Evolutionary conservation across 64 coral and sea anemone species (phyloP), one percentile per base, ranked within the genome.

Genomic region (Anthopleura sola): DNA sequence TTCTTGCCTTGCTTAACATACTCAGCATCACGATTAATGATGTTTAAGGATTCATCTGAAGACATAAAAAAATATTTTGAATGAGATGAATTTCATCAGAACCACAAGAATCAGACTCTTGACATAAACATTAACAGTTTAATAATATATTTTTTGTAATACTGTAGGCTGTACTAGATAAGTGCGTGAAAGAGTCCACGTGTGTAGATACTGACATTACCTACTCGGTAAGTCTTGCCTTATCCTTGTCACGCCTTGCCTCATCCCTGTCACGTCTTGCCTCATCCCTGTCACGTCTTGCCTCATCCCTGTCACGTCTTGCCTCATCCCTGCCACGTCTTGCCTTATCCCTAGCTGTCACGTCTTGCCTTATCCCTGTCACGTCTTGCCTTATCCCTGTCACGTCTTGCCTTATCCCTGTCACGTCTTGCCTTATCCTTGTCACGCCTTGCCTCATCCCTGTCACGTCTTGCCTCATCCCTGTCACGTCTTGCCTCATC

Each of bases 201-300:
- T 76, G 60, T 37, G 55, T 91, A 10, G 89, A 91, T 55, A 91
- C 84, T 6, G 89, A 91, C 62, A 84, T 49, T 11, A 86, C 81
- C 64, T 86, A 86, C 49, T 23, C 89, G 57, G 89, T 91, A 60
- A 29, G 85, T 71, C 32, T 46, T 15, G 7, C 31, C 6, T 86
- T 44, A 44, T 44, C 9, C 40, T 44, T 8, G 4, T 44, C 40
- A 44, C n/a, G 85, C 47, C 32, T 46, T 15, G 7, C 31, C 6
- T 86, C 9, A 44, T 44, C 9, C 40, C 9, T 8, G 4, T 44
- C 40, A 44, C n/a, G 85, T 71, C 32, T 46, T 15, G 7, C 31
- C 6, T 86, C 9, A 44, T 44, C 9, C 40, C 9, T 8, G 4
- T 44, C 40, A 44, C n/a, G 85, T 71, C 32, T 46, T 15, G 7